Evolutionary conservation across 2,888 invertebrate species (phyloP), one percentile per base, ranked within the genome.

Genomic region (Epirrhoe tristata): DNA sequence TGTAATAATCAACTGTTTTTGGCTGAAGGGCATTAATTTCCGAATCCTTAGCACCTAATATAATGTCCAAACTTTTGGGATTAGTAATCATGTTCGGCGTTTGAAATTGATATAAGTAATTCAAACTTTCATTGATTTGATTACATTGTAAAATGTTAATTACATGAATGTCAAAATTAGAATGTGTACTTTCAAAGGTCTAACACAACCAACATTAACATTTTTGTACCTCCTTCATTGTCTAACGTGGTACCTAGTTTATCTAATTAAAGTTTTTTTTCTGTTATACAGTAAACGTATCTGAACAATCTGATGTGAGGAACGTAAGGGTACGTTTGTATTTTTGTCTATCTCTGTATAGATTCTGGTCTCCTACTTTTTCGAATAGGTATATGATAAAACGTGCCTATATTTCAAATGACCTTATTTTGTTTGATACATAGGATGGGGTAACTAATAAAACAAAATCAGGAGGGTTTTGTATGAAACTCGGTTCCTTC

Each of bases 1-100:
- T 58, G 12, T 58, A 17, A 24, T 17, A 54, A 36, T 36, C 17
- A 52, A 52, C 31, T 10, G 58, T 48, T 46, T 32, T 3, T 4
- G 48, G 7, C 39, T 43, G 39, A 43, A 43, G 39, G 12, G 36
- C 36, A 6, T 39, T 39, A 39, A 39, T 39, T 39, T 39, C 36
- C 12, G 14, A 48, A 48, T 16, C 16, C 16, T 16, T 48, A 16
- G 12, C 48, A 48, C 48, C 6, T 6, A 6, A 34, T 34, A 5
- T 43, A 16, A 16, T 14, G 14, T 48, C 7, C 14, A 48, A 48
- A 48, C 48, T 16, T 16, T 48, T 12, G 12, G 36, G 12, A 43
- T 43, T 4, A 43, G 10, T 43, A 43, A 43, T 43, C 12, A 43
- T 43, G 39, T 43, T 43, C 10, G 12, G 39, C 12, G 5, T 43